A percentile compares a stretch with the other conserved stretches of the same genome.
Conservation (phyloP, 2,888 invertebrate genomes). For the Busseola fusca region DNA sequence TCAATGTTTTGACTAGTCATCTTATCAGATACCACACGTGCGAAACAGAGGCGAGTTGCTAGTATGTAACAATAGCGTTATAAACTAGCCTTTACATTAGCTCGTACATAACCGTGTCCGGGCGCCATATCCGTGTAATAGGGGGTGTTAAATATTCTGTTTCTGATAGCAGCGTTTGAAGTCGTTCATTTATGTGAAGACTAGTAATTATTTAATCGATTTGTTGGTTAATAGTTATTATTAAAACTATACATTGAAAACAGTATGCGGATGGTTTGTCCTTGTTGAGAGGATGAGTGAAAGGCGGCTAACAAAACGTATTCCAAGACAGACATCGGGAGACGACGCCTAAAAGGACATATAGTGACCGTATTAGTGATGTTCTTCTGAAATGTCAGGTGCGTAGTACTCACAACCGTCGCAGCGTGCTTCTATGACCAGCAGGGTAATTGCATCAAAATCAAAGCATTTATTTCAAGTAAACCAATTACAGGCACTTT, state of each 20-base stretch:
- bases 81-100: conserved; percentile 9
- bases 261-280: not conserved
- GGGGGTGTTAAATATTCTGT: conserved; percentile 46
- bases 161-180: conserved; percentile 22
- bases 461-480: too few relatives aligned
- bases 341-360: not conserved
- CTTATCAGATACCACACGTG: not conserved
- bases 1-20: not conserved
- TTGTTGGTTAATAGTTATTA: too few relatives aligned
- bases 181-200: conserved; percentile 10
- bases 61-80: not conserved
- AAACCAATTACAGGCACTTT: too few relatives aligned
- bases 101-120: conserved; percentile 4
- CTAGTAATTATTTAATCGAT: not conserved
- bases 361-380: not conserved
- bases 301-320: not conserved
- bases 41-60: not conserved
- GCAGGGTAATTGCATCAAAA: too few relatives aligned
- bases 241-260: not conserved
- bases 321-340: not conserved
- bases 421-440: too few relatives aligned
- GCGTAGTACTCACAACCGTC: not conserved
- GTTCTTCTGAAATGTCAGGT: not conserved
- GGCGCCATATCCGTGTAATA: conserved; percentile 25
- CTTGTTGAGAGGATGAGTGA: not conserved